Evolutionary conservation across 2,888 invertebrate genomes (phyloP).

Genomic region (Mythimna ferrago): DNA sequence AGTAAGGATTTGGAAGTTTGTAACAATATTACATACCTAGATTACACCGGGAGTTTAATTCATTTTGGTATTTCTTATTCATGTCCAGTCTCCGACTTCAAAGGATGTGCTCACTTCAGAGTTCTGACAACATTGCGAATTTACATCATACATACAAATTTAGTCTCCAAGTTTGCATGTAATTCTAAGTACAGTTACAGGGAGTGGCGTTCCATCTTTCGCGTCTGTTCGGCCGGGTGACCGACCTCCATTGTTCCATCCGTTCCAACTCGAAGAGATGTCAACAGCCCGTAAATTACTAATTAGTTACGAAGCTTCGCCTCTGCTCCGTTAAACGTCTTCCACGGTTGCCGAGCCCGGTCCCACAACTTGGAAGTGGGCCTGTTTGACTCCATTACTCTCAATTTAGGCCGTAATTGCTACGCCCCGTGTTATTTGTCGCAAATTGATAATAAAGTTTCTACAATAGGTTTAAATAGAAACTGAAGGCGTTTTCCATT

Average conservation of each 20-base stretch:
- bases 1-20: slow-evolving; percentile 9
- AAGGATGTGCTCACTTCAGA: slow-evolving; percentile 26
- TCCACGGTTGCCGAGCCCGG: slow-evolving; percentile 36
- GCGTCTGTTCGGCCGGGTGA: slow-evolving; percentile 49
- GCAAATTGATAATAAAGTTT: slow-evolving; percentile 44
- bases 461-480: slow-evolving; percentile 51
- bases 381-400: slow-evolving; percentile 50
- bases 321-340: slow-evolving; percentile 59
- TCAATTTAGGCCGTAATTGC: slow-evolving; percentile 62
- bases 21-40: neutral
- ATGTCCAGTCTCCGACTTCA: slow-evolving; percentile 25
- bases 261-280: slow-evolving; percentile 57
- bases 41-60: slow-evolving; percentile 20
- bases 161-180: slow-evolving; percentile 13
- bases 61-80: slow-evolving; percentile 30
- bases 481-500: slow-evolving; percentile 53
- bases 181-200: slow-evolving; percentile 18
- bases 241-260: slow-evolving; percentile 62
- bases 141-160: slow-evolving; percentile 37
- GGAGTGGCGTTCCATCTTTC: slow-evolving; percentile 36
- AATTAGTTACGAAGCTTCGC: slow-evolving; percentile 67
- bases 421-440: slow-evolving; percentile 53
- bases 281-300: slow-evolving; percentile 72
- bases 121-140: slow-evolving; percentile 13
- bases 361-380: slow-evolving; percentile 36